Percentiles rank a stretch among this genome's conserved stretches.
Evolutionary conservation across 2,113 vertebrate genomes (phyloP).

Genomic region (Tamias sibiricus): DNA sequence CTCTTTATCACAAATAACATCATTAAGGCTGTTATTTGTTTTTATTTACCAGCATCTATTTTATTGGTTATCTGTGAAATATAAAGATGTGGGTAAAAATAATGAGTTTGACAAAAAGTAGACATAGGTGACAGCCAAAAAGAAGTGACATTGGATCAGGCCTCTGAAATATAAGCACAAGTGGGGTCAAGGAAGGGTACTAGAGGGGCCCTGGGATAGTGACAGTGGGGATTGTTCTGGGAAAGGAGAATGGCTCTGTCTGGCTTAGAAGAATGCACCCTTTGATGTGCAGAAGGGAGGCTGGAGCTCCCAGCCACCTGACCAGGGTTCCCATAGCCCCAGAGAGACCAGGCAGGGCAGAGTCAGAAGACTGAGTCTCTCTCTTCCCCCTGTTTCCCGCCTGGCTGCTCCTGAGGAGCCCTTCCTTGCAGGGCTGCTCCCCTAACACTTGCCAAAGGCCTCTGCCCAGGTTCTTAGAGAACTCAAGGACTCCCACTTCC

Average conservation of each 20-base stretch:
- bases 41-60: background rate
- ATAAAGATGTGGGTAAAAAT: background rate
- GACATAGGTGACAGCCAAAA: background rate
- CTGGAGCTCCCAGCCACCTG: background rate
- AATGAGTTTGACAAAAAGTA: background rate
- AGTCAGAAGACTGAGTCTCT: background rate
- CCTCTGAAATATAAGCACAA: background rate
- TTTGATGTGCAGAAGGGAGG: background rate
- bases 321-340: background rate
- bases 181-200: background rate
- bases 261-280: background rate
- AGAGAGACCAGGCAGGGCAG: background rate
- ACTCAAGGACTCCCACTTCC: constrained; percentile 54
- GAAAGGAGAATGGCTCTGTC: background rate
- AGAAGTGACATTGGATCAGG: background rate
- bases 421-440: background rate
- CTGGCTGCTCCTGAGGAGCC: background rate
- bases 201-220: background rate
- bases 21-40: background rate
- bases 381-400: background rate
- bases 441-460: background rate
- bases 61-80: background rate
- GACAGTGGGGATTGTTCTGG: background rate
- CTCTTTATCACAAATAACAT: background rate
- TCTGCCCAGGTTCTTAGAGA: constrained; percentile 38